phyloP scores from a whole-genome alignment of 2,888 invertebrate species.

The Megaustenia siamemsis region DNA sequence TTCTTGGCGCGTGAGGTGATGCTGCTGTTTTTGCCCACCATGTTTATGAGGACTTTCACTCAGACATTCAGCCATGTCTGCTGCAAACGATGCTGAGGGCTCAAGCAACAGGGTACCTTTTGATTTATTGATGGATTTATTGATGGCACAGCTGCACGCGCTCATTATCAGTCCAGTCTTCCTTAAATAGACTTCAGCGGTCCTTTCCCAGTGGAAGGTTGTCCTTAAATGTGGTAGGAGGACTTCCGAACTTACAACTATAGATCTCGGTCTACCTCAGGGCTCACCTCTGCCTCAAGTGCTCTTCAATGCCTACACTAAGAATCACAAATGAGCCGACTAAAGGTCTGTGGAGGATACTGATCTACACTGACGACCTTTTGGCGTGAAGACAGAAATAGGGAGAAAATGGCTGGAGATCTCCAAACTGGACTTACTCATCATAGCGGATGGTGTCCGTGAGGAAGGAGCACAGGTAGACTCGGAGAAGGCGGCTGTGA shows the following conservation, averaged over 20 bases:
- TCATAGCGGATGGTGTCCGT: neutral
- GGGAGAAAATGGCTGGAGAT: neutral
- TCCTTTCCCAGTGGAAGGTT: too few species aligned
- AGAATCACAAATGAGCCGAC: neutral
- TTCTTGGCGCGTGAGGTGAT: too few species aligned
- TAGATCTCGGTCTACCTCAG: neutral
- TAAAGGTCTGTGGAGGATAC: neutral
- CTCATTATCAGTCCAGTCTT: too few species aligned
- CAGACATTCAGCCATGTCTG: too few species aligned
- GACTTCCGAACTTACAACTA: neutral
- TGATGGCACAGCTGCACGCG: too few species aligned
- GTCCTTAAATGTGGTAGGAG: too few species aligned
- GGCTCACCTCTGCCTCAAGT: neutral
- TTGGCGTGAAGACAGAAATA: neutral
- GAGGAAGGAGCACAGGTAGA: neutral
- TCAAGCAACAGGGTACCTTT: too few species aligned
- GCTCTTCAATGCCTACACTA: neutral
- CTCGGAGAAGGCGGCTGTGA: neutral
- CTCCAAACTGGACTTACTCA: neutral
- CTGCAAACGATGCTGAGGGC: too few species aligned
- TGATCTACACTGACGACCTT: neutral
- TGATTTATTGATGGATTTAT: too few species aligned
- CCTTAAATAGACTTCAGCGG: too few species aligned
- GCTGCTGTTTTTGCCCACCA: too few species aligned
- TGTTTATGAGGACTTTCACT: too few species aligned